Percentiles rank a stretch among this genome's conserved stretches.
phyloP scores from a whole-genome alignment of 2,888 invertebrate genomes.

The Rapana venosa region DNA sequence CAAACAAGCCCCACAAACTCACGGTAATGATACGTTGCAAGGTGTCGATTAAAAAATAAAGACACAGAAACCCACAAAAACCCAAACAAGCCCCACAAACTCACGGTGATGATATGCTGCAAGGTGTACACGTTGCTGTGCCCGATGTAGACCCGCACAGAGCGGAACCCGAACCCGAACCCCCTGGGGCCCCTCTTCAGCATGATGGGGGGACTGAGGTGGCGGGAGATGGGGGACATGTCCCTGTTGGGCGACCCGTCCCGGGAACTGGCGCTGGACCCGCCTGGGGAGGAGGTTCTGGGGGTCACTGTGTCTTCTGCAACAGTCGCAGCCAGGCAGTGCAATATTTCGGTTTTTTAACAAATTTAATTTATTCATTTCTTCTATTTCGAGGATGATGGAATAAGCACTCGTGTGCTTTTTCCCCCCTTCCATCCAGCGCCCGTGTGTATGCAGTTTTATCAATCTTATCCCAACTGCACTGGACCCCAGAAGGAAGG shows the following conservation, averaged over 20 bases:
- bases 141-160: constrained; percentile 97
- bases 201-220: constrained; percentile 88
- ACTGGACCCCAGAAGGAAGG: too few species aligned
- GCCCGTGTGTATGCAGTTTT: too few species aligned
- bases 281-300: constrained; percentile 84
- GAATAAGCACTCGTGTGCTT: too few species aligned
- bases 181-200: constrained; percentile 93
- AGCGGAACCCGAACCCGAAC: constrained; percentile 98
- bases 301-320: constrained; percentile 51
- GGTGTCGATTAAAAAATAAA: too few species aligned
- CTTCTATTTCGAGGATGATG: too few species aligned
- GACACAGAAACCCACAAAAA: neutral
- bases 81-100: constrained; percentile 60
- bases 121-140: constrained; percentile 99
- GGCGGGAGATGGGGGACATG: constrained; percentile 90
- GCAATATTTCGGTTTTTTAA: too few species aligned
- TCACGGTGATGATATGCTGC: constrained; percentile 96
- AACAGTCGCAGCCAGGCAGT: neutral
- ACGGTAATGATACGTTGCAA: too few species aligned
- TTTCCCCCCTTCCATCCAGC: too few species aligned
- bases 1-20: too few species aligned
- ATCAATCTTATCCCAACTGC: too few species aligned
- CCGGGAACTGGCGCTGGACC: constrained; percentile 93
- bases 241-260: constrained; percentile 95
- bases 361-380: too few species aligned